Percentiles rank a stretch among this genome's conserved stretches.
Conservation (phyloP, 2,888 invertebrate genomes). For the Augochlorella aurata region DNA sequence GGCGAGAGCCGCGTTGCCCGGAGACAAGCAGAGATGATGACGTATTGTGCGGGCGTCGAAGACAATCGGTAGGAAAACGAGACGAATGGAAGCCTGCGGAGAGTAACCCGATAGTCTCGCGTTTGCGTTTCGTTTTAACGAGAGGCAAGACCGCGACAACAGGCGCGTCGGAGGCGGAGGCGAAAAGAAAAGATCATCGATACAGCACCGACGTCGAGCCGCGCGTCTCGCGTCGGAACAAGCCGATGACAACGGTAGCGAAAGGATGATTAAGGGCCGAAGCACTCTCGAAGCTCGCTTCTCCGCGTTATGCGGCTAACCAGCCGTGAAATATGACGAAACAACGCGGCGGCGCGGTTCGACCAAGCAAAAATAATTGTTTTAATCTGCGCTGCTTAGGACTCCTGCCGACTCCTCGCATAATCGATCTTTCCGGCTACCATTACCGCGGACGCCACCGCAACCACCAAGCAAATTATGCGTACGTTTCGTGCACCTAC, state of each 20-base stretch:
- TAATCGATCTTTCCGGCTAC: background rate
- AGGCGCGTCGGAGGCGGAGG: constrained; percentile 39
- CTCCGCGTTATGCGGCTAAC: constrained; percentile 30
- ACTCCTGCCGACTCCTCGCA: background rate
- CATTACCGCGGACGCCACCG: background rate
- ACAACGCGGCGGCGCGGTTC: background rate
- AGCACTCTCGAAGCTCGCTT: constrained; percentile 21
- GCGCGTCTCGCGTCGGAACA: constrained; percentile 38
- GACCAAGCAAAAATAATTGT: background rate
- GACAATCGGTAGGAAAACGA: constrained; percentile 49
- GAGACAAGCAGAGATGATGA: constrained; percentile 24
- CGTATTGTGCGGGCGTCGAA: constrained; percentile 36
- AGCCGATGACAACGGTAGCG: constrained; percentile 54
- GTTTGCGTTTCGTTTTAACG: constrained; percentile 69
- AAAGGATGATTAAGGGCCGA: constrained; percentile 59
- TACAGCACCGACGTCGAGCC: constrained; percentile 20
- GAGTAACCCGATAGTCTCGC: constrained; percentile 54
- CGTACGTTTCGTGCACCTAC: background rate
- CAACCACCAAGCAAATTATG: constrained; percentile 1
- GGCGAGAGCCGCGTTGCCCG: background rate
- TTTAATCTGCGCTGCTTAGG: background rate
- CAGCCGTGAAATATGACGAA: constrained; percentile 1
- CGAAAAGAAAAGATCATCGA: constrained; percentile 61
- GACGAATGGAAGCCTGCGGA: constrained; percentile 41
- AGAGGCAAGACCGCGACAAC: constrained; percentile 59